Evolutionary conservation across 2,797 vertebrate genomes (phyloP), one percentile per base, ranked within the genome.

Genomic region (Tragopan temminckii): DNA sequence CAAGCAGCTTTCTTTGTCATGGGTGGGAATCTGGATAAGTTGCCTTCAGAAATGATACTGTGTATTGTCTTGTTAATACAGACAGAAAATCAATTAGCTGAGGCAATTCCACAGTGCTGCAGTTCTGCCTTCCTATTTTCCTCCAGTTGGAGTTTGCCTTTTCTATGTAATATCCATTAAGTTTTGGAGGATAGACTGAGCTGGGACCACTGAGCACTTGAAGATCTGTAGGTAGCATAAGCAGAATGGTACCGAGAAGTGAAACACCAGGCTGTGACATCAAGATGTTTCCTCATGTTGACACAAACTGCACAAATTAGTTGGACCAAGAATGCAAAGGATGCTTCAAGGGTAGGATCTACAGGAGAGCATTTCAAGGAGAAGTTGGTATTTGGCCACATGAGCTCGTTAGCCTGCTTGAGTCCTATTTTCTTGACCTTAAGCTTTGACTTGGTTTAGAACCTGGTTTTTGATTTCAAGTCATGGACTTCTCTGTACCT

Each of bases 21-120:
- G n/a, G 36, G 57, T 83, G 52, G 40, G 83, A 77, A 61, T 93
- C 76, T 85, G 55, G 55, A 27, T 90, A 45, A 46, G 66, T 57
- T 83, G 38, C 50, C n/a, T 78, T 85, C 66, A 2, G 31, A 78
- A 92, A 38, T 24, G 68, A 16, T 33, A 2, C 16, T 69, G 5
- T 57, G 14, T 62, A 46, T 58, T 89, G 75, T 87, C 57, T 89
- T 70, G 33, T 94, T 92, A 93, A 75, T 61, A 70, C 15, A 69
- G 78, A 31, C 40, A 84, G 66, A 88, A 86, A 88, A 84, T 77
- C 80, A 80, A 16, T 94, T 82, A 77, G 80, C 48, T 14, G 23
- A 77, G 64, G 77, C 58, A 58, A 50, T 72, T 46, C 59, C 21
- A 61, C 61, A 53, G 0, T 14, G 63, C 52, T 70, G 80, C 21